These are phyloP conservation scores for Phortica variegata DNA, from an alignment of 1,140 invertebrate genomes.

Conservation along the genomic window DNA sequence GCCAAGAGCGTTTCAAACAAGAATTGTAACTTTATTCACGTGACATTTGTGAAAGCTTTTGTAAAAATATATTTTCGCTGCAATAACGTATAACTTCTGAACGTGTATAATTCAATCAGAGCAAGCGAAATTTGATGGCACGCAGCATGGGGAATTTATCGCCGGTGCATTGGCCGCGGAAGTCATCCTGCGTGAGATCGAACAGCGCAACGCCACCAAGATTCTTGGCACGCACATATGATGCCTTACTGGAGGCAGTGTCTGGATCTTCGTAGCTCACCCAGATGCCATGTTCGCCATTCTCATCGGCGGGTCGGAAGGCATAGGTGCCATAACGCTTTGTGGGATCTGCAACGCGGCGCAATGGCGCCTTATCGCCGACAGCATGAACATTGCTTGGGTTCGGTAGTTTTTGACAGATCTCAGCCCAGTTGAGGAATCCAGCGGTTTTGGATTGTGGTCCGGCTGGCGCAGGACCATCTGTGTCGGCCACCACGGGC, in stretches of 20 bases:
- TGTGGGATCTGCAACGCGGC: slow-evolving; percentile 71
- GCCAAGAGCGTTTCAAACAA: too few relatives aligned
- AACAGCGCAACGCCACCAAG: slow-evolving; percentile 80
- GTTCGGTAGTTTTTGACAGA: slow-evolving; percentile 71
- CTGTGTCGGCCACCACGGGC: slow-evolving; percentile 67
- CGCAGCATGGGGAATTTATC: slow-evolving; percentile 76
- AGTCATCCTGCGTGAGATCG: slow-evolving; percentile 81
- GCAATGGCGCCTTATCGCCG: slow-evolving; percentile 63
- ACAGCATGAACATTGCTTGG: slow-evolving; percentile 62
- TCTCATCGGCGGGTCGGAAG: slow-evolving; percentile 68
- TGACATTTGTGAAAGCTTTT: slow-evolving; percentile 16
- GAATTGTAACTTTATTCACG: slow-evolving; percentile 25
- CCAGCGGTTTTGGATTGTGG: slow-evolving; percentile 71
- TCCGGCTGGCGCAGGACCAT: slow-evolving; percentile 65
- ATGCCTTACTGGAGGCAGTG: slow-evolving; percentile 78
- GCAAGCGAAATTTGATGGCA: slow-evolving; percentile 64
- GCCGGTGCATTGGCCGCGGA: slow-evolving; percentile 75
- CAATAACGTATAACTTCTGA: too few relatives aligned
- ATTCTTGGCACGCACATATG: slow-evolving; percentile 70
- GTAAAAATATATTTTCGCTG: too few relatives aligned
- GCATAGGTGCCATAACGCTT: slow-evolving; percentile 77
- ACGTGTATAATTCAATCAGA: slow-evolving; percentile 29
- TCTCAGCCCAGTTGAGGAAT: slow-evolving; percentile 77
- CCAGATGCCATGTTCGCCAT: slow-evolving; percentile 76
- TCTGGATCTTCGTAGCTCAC: slow-evolving; percentile 87